Percentiles rank a stretch among this genome's conserved stretches.
Conservation (phyloP, 2,888 invertebrate genomes). For the Caenorhabditis becei region DNA sequence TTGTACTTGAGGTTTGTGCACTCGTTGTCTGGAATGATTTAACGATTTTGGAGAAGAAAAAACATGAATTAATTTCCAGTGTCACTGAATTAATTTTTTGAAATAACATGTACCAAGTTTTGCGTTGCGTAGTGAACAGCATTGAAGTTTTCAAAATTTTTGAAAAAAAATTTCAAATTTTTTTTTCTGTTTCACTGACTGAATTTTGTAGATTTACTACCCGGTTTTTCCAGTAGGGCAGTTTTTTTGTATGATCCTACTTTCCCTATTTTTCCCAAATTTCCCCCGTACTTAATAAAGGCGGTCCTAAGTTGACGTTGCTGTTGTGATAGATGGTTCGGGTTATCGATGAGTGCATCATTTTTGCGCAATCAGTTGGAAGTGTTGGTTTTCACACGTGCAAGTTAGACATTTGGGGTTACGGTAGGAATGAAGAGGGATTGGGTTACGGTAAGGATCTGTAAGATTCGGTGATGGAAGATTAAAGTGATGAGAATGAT, state of each 20-base stretch:
- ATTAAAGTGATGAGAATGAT: no score
- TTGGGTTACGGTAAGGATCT: conserved; percentile 3
- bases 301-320: conserved; percentile 55
- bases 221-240: no score
- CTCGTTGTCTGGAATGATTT: conserved; percentile 48
- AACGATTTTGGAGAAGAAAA: neutral
- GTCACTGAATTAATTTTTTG: no score
- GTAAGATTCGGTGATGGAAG: no score
- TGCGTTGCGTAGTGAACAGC: no score
- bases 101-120: no score
- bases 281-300: conserved; percentile 38
- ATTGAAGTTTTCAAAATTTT: no score
- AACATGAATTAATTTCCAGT: neutral
- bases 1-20: conserved; percentile 4
- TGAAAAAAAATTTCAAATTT: no score
- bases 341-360: conserved; percentile 65
- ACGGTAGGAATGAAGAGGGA: neutral
- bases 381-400: neutral
- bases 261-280: no score
- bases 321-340: conserved; percentile 59
- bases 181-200: neutral
- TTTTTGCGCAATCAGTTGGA: conserved; percentile 14
- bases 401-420: neutral
- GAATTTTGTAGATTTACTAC: no score
- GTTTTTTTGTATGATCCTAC: no score